These are phyloP conservation scores for Strongylocentrotus purpuratus DNA, from an alignment of 35 echinoderm and acorn worm genomes.

Conservation along the genomic window DNA sequence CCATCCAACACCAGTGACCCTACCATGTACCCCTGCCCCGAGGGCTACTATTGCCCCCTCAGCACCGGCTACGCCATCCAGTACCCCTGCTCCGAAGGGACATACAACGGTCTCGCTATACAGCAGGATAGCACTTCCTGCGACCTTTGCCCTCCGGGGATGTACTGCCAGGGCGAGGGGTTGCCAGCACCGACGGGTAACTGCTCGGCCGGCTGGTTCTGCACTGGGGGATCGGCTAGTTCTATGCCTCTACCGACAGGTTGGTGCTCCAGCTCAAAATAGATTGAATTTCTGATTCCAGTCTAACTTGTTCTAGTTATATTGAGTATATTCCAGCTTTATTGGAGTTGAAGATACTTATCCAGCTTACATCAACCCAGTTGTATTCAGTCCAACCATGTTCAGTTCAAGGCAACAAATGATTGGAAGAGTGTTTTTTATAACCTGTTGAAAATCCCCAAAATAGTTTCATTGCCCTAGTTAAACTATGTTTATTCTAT, in stretches of 20 bases:
- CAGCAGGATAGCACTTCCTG: slow-evolving; percentile 95
- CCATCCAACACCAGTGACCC: slow-evolving; percentile 97
- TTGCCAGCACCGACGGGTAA: slow-evolving; percentile 82
- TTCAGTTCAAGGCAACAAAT: too few relatives aligned
- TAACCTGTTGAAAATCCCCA: too few relatives aligned
- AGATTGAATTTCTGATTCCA: too few relatives aligned
- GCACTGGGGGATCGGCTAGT: slow-evolving; percentile 76
- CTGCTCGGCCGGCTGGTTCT: slow-evolving; percentile 95
- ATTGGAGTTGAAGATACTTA: too few relatives aligned
- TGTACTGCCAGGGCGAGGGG: slow-evolving; percentile 94
- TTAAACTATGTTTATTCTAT: too few relatives aligned
- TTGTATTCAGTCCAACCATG: too few relatives aligned
- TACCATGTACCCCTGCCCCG: slow-evolving; percentile 79
- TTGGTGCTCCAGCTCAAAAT: not conserved
- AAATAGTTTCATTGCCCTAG: too few relatives aligned
- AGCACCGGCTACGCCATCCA: slow-evolving; percentile 78
- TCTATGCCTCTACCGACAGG: slow-evolving; percentile 79
- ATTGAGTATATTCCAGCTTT: too few relatives aligned
- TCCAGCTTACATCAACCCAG: too few relatives aligned
- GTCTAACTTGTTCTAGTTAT: too few relatives aligned
- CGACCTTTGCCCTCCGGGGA: slow-evolving; percentile 92
- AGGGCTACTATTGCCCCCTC: slow-evolving; percentile 87
- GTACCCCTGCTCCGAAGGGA: slow-evolving; percentile 88
- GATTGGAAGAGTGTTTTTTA: too few relatives aligned
- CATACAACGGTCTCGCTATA: slow-evolving; percentile 74